Evolutionary conservation across 2,888 invertebrate species (phyloP), one percentile per base, ranked within the genome.

Genomic region (Ashinkailepas kermadecensis): DNA sequence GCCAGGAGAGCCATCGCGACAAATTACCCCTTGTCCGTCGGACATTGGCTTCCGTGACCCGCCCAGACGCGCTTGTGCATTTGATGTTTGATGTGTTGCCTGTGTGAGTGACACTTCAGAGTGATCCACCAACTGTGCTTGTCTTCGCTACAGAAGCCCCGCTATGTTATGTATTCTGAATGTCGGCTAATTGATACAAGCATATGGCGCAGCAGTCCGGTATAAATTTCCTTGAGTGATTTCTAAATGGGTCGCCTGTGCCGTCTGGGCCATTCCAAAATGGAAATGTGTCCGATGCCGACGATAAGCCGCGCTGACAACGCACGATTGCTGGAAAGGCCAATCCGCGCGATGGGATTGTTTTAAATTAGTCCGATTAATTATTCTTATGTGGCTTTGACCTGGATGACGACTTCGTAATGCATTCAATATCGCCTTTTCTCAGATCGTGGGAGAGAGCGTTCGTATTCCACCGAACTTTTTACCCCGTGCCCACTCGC

Each of bases 141-240:
- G 39, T 67, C 67, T 4, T 23, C 11, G 64, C 67, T 67, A 11
- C 67, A 67, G 67, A 67, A 67, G 67, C 67, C 67, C n/a, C 39
- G 25, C 70, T 10, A 8, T 62, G 70, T 39, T 15, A 70, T 15
- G 39, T 10, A 25, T 39, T 15, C 70, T 39, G 39, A 6, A 15
- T 70, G 70, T 70, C 70, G 39, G 23, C 70, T 70, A 70, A 70
- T 70, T 70, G 70, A 70, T 70, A 70, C 70, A 70, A 23, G 2
- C 15, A 70, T 70, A 70, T 23, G 39, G 70, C 6, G 70, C 70
- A 15, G 70, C 39, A 25, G 70, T 39, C 15, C 15, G 70, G 8
- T 39, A 70, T 70, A 70, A 70, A 70, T 70, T 70, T 70, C 39
- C 70, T 39, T 15, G 39, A 70, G 70, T 70, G 70, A 70, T 23